Evolutionary conservation across 2,888 invertebrate species (phyloP).

Genomic region (Muscina levida): DNA sequence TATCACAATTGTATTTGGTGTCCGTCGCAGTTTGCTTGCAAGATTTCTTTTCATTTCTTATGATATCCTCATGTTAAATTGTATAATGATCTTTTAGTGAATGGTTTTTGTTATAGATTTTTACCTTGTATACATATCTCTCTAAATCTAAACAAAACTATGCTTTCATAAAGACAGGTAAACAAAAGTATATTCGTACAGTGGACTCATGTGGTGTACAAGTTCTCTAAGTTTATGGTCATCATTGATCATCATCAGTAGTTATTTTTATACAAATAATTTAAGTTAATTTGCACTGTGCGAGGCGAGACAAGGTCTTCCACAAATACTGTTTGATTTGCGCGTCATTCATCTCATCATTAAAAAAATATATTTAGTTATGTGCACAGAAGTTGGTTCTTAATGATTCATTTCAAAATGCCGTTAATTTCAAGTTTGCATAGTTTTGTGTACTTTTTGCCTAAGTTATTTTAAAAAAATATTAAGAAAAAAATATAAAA

Average conservation of each 20-base stretch:
- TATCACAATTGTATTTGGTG: no score
- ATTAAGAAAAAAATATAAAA: no score
- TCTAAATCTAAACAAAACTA: background rate
- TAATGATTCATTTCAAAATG: slow-evolving; percentile 19
- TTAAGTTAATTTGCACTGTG: no score
- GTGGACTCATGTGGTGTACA: slow-evolving; percentile 59
- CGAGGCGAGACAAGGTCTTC: no score
- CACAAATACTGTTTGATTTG: slow-evolving; percentile 39
- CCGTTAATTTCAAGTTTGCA: slow-evolving; percentile 42
- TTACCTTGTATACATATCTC: slow-evolving; percentile 20
- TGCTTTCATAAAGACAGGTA: background rate
- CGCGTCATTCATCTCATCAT: slow-evolving; percentile 47
- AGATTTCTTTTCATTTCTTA: slow-evolving; percentile 19
- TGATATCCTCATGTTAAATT: slow-evolving; percentile 23
- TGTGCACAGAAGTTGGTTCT: slow-evolving; percentile 26
- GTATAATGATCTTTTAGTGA: slow-evolving; percentile 49
- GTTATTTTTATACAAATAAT: slow-evolving; percentile 52
- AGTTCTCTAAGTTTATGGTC: slow-evolving; percentile 62
- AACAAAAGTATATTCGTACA: background rate
- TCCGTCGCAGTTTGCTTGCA: no score
- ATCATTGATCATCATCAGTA: slow-evolving; percentile 66
- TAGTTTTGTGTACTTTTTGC: no score
- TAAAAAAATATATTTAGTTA: slow-evolving; percentile 42
- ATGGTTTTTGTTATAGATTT: slow-evolving; percentile 38
- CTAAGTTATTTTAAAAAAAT: no score